Evolutionary conservation across 2,797 vertebrate genomes (phyloP), one percentile per base, ranked within the genome.

Genomic region (Malurus leucopterus): DNA sequence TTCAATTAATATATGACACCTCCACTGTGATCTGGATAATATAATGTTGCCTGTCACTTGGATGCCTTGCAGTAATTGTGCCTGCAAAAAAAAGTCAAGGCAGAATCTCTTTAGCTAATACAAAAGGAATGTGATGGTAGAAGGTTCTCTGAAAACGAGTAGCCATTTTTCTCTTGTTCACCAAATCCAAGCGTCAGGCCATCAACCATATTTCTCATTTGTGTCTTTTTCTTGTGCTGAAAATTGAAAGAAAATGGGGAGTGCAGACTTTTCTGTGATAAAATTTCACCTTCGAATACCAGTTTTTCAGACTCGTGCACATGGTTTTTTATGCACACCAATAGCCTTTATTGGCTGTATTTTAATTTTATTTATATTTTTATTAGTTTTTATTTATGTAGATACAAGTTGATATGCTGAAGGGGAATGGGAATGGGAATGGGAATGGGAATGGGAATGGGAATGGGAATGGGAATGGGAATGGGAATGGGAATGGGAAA

Each of bases 171-270:
- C 27, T 69, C 32, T 46, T 61, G 6, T 62, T 85, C 51, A 62
- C 29, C 36, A 83, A 69, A 69, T 4, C 13, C 18, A 68, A 69
- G 13, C 15, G 74, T 80, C 38, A 34, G 27, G 17, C 18, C 26
- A 72, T 58, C 11, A 81, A 4, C 9, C 8, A 2, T 50, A 22
- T 43, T 79, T 92, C 21, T 57, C 16, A 47, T 59, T 15, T 76
- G 29, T 5, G 5, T 2, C 1, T 86, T 82, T 85, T 89, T 59
- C 20, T 57, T 54, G 18, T 64, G 10, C 7, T 30, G 26, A 50
- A 4, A 6, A 20, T 3, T 80, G n/a, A 76, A 32, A 43, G 20
- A 54, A 70, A 73, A 21, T 5, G 9, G 0, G 4, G 1, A 1
- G 2, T 7, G 1, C 34, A 43, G 36, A 4, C 7, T 68, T 26